phyloP scores from a whole-genome alignment of 2,797 vertebrate genomes.

The Apogon talboti region DNA sequence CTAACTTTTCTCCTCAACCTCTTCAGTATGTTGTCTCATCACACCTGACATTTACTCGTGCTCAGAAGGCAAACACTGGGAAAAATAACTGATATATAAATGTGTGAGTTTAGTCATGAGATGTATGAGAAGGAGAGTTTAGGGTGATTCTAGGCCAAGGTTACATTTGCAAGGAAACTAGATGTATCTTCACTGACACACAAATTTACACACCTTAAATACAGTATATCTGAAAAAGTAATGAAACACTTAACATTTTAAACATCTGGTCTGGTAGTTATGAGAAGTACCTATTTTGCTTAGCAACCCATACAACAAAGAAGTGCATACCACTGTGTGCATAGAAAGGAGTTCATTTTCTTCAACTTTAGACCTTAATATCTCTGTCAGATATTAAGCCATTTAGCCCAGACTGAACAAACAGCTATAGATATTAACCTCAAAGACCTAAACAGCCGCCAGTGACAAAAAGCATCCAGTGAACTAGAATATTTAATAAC shows the following conservation, averaged over 20 bases:
- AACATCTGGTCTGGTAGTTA: neutral
- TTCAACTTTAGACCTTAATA: too few species aligned
- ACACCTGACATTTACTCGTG: conserved; percentile 40
- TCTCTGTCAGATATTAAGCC: neutral
- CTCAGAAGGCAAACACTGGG: conserved; percentile 25
- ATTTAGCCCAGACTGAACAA: too few species aligned
- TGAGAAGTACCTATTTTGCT: too few species aligned
- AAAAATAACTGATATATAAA: conserved; percentile 6
- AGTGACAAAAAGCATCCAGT: too few species aligned
- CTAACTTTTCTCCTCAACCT: conserved; percentile 17
- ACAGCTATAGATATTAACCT: too few species aligned
- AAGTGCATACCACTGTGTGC: too few species aligned
- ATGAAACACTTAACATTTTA: too few species aligned
- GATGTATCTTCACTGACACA: conserved; percentile 14
- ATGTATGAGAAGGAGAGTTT: conserved; percentile 9
- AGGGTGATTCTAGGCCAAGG: conserved; percentile 26
- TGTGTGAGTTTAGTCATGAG: conserved; percentile 34
- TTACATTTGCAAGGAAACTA: conserved; percentile 21
- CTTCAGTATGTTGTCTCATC: conserved; percentile 34
- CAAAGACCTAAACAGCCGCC: too few species aligned
- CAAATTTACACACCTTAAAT: neutral
- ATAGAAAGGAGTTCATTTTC: too few species aligned
- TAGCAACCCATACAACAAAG: neutral
- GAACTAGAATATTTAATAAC: too few species aligned
- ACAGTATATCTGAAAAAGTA: too few species aligned